A percentile compares a stretch with the other conserved stretches of the same genome.
Conservation (phyloP, 2,797 vertebrate genomes). For the Glossophaga mutica region DNA sequence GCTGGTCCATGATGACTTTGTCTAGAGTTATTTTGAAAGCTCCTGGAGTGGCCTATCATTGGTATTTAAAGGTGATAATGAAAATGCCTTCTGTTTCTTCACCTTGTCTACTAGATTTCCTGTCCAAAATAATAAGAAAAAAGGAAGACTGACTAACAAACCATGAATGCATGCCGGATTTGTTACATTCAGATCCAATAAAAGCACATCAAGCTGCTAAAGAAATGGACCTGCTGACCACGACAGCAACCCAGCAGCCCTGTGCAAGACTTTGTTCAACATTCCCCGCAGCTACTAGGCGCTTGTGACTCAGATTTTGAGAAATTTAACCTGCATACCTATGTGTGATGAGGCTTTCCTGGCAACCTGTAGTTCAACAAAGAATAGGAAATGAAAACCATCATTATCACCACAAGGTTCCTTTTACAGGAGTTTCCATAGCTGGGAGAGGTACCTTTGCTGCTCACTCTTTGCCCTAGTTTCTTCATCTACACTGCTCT, state of each 20-base stretch:
- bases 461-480: background rate
- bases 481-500: background rate
- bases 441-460: background rate
- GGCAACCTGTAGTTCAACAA: conserved; percentile 30
- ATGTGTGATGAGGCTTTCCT: conserved; percentile 31
- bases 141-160: background rate
- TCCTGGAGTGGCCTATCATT: background rate
- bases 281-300: background rate
- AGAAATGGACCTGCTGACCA: background rate
- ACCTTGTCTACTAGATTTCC: background rate
- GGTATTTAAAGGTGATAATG: background rate
- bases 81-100: background rate
- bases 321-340: conserved; percentile 36
- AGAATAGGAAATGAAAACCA: conserved; percentile 67
- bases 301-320: background rate
- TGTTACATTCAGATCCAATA: background rate
- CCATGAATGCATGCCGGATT: background rate
- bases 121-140: background rate
- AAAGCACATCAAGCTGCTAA: background rate
- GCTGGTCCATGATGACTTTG: background rate
- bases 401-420: conserved; percentile 37
- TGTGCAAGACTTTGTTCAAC: background rate
- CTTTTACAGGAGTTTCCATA: conserved; percentile 42
- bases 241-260: background rate
- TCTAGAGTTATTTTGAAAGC: background rate